Percentiles rank a stretch among this genome's conserved stretches.
Evolutionary conservation across 2,113 vertebrate species (phyloP).

Genomic region (Corythornis vintsioides): DNA sequence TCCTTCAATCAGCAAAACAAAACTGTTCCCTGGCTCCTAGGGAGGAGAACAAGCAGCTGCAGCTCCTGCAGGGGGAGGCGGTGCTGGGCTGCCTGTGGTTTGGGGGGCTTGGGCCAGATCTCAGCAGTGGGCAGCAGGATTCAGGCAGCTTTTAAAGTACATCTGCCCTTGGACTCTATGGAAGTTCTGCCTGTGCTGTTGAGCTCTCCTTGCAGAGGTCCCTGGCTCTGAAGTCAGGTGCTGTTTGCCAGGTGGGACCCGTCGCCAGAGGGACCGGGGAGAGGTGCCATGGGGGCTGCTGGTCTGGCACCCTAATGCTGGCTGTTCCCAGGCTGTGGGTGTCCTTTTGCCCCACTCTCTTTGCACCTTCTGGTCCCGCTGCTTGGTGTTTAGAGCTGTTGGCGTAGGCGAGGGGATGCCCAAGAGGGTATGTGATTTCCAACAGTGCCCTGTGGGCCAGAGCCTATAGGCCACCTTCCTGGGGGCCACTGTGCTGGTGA

Average conservation of each 20-base stretch:
- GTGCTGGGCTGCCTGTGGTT: neutral
- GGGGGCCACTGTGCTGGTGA: neutral
- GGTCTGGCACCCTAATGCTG: accelerated
- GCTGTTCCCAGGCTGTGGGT: neutral
- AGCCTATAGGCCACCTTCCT: neutral
- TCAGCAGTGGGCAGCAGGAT: neutral
- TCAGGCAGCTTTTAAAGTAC: neutral
- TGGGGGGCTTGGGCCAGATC: neutral
- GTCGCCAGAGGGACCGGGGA: accelerated
- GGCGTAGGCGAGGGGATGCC: neutral
- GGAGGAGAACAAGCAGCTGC: neutral
- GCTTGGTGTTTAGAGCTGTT: neutral
- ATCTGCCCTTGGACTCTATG: neutral
- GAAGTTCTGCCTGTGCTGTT: neutral
- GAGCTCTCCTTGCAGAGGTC: neutral
- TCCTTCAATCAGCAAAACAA: neutral
- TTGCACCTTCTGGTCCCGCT: neutral
- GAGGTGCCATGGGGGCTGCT: neutral
- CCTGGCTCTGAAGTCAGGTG: neutral
- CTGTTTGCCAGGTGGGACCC: neutral
- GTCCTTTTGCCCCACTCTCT: neutral
- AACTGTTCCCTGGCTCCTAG: neutral
- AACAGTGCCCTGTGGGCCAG: neutral
- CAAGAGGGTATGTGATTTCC: neutral
- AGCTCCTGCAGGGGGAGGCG: neutral